phyloP scores from a whole-genome alignment of 2,888 invertebrate genomes.

The Trachelus stipa region DNA sequence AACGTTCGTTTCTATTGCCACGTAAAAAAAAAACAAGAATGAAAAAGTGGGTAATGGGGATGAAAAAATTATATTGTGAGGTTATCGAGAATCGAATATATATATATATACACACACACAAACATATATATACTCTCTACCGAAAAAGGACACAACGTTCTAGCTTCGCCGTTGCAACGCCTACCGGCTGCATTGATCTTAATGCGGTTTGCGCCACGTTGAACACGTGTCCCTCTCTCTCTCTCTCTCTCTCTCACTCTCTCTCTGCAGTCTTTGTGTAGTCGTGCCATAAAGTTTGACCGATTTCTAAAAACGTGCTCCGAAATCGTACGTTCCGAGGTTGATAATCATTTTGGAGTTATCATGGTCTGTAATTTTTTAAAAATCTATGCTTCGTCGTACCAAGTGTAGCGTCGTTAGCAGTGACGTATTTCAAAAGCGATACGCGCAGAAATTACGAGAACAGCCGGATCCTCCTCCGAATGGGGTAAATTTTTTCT shows the following conservation, averaged over 20 bases:
- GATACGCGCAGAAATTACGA: neutral
- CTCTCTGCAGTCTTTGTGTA: neutral
- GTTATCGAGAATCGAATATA: neutral
- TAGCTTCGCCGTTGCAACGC: neutral
- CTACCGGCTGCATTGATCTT: conserved; percentile 5
- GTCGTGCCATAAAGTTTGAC: neutral
- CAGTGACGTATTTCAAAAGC: neutral
- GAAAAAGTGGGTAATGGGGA: neutral
- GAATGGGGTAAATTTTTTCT: neutral
- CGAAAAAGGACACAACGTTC: neutral
- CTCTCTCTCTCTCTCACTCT: neutral
- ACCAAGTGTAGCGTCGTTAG: neutral
- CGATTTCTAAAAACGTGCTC: neutral
- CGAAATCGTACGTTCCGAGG: neutral
- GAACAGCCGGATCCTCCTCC: neutral
- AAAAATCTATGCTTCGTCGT: neutral
- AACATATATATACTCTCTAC: neutral
- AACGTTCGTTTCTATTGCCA: neutral
- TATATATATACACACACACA: neutral
- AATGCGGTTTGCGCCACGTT: neutral
- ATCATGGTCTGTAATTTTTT: neutral
- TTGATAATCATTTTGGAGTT: neutral
- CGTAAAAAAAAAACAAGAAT: neutral
- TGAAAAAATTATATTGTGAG: neutral
- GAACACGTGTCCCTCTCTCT: neutral